Percentiles rank a stretch among this genome's conserved stretches.
These are phyloP conservation scores for Trematomus bernacchii DNA, from an alignment of 2,797 vertebrate species.

Conservation along the genomic window DNA sequence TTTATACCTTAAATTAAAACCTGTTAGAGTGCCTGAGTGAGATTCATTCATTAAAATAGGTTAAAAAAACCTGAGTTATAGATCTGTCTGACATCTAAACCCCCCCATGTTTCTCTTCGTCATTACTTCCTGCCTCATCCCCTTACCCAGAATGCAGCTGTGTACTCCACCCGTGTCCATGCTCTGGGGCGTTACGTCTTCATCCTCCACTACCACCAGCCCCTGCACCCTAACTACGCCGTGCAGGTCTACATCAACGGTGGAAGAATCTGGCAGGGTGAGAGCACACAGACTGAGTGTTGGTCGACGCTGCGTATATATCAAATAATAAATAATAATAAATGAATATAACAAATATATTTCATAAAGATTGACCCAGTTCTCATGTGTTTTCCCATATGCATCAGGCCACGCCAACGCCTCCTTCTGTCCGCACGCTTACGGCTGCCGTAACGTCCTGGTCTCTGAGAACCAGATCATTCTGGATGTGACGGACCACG, in stretches of 20 bases:
- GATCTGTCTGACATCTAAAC: neutral
- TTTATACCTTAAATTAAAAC: neutral
- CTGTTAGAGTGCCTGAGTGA: neutral
- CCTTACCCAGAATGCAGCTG: slow-evolving; percentile 87
- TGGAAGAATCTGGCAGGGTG: slow-evolving; percentile 95
- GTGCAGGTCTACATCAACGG: slow-evolving; percentile 91
- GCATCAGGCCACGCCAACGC: slow-evolving; percentile 89
- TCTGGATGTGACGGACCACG: slow-evolving; percentile 92
- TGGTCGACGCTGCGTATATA: neutral
- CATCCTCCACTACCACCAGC: slow-evolving; percentile 95
- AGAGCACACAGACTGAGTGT: slow-evolving; percentile 25
- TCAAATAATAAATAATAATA: neutral
- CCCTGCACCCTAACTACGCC: slow-evolving; percentile 87
- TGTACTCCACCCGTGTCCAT: slow-evolving; percentile 88
- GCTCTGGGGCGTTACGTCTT: slow-evolving; percentile 92
- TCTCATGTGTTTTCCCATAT: neutral
- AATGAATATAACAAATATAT: neutral
- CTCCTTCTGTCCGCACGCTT: slow-evolving; percentile 94
- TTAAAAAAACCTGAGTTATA: too few species aligned
- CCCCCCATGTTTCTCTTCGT: neutral
- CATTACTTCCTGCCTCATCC: neutral
- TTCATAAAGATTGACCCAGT: neutral
- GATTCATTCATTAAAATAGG: neutral
- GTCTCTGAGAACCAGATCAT: slow-evolving; percentile 90
- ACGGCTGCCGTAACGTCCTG: slow-evolving; percentile 92